Conservation (phyloP, 2,888 invertebrate species). For the Hypercompe scribonia region DNA sequence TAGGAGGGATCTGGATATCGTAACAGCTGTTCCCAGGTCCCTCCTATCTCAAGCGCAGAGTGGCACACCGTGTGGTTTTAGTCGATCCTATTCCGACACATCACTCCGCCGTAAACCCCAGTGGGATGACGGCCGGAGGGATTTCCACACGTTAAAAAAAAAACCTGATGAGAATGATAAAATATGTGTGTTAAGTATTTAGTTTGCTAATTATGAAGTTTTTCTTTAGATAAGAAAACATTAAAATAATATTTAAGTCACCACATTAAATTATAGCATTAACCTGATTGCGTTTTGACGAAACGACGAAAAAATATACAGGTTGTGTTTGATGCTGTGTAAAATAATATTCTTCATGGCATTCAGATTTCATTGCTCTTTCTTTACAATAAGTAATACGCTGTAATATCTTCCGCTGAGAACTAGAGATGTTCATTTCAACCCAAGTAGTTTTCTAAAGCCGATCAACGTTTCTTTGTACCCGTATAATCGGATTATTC, state of each 20-base stretch:
- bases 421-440: conserved; percentile 38
- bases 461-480: conserved; percentile 67
- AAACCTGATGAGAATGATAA: too few species aligned
- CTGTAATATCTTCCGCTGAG: conserved; percentile 45
- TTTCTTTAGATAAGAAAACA: background rate
- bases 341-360: background rate
- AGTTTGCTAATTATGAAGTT: background rate
- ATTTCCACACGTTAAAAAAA: too few species aligned
- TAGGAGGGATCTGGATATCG: too few species aligned
- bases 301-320: background rate
- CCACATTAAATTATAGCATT: background rate
- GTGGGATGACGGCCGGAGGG: too few species aligned
- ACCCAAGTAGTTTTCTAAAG: conserved; percentile 60
- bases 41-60: too few species aligned
- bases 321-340: background rate
- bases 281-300: too few species aligned
- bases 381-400: background rate
- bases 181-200: background rate
- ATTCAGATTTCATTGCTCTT: background rate
- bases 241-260: background rate
- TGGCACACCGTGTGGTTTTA: too few species aligned
- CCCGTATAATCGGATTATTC: conserved; percentile 69
- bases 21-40: too few species aligned
- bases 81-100: too few species aligned
- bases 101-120: too few species aligned